Conservation (phyloP, 30 jellyfish, hydroid and myxozoan species). For the Cassiopea andromeda region DNA sequence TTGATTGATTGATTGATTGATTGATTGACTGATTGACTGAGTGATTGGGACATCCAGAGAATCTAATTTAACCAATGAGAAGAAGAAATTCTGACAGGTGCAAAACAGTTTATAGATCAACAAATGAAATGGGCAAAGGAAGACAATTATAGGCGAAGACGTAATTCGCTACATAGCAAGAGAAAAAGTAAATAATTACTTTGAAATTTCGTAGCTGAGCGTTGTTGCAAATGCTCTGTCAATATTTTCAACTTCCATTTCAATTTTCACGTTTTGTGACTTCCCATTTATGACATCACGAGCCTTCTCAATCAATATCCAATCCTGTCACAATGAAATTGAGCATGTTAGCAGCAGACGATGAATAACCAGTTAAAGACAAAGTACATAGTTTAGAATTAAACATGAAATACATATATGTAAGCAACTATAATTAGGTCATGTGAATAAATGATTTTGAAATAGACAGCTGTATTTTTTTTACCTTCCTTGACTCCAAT, state of each 20-base stretch:
- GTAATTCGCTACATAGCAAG: too few relatives aligned
- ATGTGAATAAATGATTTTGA: too few relatives aligned
- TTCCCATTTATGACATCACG: conserved; percentile 70
- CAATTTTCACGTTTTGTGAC: conserved; percentile 43
- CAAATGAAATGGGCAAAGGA: too few relatives aligned
- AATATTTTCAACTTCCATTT: conserved; percentile 72
- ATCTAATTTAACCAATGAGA: neutral
- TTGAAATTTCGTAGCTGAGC: conserved; percentile 78
- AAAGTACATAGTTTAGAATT: too few relatives aligned
- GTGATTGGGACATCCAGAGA: neutral
- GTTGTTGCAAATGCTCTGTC: conserved; percentile 86
- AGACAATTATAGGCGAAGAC: too few relatives aligned
- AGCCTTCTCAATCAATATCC: conserved; percentile 56
- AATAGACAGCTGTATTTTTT: neutral
- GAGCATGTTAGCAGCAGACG: neutral
- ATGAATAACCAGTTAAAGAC: too few relatives aligned
- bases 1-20: too few relatives aligned
- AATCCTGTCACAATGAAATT: conserved; percentile 40
- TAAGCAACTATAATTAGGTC: too few relatives aligned
- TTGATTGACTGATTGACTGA: neutral
- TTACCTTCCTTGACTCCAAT: conserved; percentile 57
- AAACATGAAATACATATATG: too few relatives aligned
- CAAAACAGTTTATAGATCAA: too few relatives aligned
- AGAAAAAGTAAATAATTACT: conserved; percentile 18
- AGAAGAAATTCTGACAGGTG: neutral